Evolutionary conservation across 2,888 invertebrate genomes (phyloP).

Genomic region (Trachelus stipa): DNA sequence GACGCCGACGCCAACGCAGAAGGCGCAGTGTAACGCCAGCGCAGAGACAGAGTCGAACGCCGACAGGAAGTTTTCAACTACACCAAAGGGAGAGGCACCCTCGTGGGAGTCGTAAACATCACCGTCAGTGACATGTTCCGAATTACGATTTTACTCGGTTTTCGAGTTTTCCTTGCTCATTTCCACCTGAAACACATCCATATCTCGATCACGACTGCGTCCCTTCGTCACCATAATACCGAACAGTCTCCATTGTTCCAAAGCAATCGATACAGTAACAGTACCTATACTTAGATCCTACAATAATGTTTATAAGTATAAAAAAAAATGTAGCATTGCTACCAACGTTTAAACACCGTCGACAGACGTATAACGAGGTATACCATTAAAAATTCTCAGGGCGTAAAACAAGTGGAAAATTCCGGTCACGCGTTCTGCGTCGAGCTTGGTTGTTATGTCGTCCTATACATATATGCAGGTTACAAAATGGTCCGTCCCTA

Average conservation of each 20-base stretch:
- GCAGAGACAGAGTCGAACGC: conserved; percentile 10
- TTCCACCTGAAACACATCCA: background rate
- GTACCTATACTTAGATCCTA: background rate
- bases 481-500: conserved; percentile 15
- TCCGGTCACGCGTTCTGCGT: conserved; percentile 24
- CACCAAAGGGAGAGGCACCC: background rate
- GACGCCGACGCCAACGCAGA: background rate
- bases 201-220: background rate
- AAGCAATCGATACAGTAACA: background rate
- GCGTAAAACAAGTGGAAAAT: conserved; percentile 24
- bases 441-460: background rate
- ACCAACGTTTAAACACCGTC: background rate
- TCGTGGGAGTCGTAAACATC: background rate
- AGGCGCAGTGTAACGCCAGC: conserved; percentile 9
- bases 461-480: conserved; percentile 1
- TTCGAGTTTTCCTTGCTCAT: background rate
- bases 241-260: background rate
- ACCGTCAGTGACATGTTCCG: background rate
- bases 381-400: conserved; percentile 20
- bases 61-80: background rate
- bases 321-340: background rate
- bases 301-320: background rate
- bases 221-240: background rate
- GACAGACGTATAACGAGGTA: background rate
- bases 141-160: background rate